Evolutionary conservation across 2,888 invertebrate genomes (phyloP).

Genomic region (Prosapia bicincta): DNA sequence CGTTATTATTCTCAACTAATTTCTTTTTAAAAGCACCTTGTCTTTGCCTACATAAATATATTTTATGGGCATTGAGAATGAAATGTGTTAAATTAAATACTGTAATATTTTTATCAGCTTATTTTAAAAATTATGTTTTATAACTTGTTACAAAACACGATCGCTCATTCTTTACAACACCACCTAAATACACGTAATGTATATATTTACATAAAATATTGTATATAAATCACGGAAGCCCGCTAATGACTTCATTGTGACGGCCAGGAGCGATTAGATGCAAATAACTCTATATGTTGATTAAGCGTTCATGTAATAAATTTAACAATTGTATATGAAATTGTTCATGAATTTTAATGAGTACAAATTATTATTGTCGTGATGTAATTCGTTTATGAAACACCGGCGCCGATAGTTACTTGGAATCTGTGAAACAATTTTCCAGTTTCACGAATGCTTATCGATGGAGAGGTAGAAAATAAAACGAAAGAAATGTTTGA

Average conservation of each 20-base stretch:
- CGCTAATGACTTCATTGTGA: not conserved
- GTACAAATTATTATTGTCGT: not conserved
- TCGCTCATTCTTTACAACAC: not conserved
- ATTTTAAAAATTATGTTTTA: too few relatives aligned
- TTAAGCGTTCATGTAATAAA: not conserved
- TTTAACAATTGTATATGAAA: not conserved
- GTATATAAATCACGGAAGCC: not conserved
- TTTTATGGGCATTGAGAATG: too few relatives aligned
- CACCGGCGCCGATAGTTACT: not conserved
- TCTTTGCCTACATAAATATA: too few relatives aligned
- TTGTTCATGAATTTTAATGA: constrained; percentile 2
- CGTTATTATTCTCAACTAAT: too few relatives aligned
- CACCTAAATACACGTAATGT: not conserved
- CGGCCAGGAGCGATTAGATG: not conserved
- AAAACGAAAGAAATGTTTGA: too few relatives aligned
- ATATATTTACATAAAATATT: not conserved
- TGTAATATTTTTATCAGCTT: too few relatives aligned
- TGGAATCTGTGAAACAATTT: too few relatives aligned
- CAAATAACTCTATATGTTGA: not conserved
- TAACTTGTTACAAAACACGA: too few relatives aligned
- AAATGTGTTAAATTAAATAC: too few relatives aligned
- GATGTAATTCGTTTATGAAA: not conserved
- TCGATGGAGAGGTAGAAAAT: too few relatives aligned
- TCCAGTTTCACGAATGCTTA: too few relatives aligned
- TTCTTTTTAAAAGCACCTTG: too few relatives aligned